These are phyloP conservation scores for Phalacrocorax carbo DNA, from an alignment of 2,113 vertebrate genomes.

Conservation along the genomic window DNA sequence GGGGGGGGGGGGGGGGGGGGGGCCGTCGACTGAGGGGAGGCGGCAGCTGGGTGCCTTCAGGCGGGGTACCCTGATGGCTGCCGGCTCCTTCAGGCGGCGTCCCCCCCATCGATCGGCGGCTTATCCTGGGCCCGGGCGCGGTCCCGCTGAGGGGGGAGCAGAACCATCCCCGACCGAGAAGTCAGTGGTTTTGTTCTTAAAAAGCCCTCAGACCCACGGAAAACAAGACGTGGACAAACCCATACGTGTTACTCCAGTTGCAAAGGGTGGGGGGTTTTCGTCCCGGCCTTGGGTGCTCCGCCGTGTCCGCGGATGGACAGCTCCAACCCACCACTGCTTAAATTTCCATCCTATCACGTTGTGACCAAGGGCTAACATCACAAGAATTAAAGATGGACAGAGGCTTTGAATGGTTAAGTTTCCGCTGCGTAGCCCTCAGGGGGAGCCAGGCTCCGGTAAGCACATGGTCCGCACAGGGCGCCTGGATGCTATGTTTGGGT, in stretches of 20 bases:
- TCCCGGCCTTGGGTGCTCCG: not conserved
- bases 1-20: no score
- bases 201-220: not conserved
- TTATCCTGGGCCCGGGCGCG: not conserved
- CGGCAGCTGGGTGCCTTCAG: not conserved
- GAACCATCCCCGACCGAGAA: not conserved
- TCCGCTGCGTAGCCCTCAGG: fast-evolving
- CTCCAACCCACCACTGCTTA: not conserved
- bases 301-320: no score
- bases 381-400: not conserved
- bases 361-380: not conserved
- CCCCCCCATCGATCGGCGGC: no score
- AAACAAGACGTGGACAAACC: not conserved
- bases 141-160: not conserved
- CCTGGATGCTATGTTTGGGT: constrained; percentile 1
- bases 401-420: not conserved
- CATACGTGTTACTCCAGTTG: no score
- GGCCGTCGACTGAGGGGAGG: not conserved
- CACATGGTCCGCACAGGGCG: not conserved
- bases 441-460: not conserved
- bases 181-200: not conserved
- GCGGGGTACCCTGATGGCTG: no score
- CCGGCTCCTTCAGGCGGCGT: no score
- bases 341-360: not conserved
- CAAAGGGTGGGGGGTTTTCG: not conserved